These are phyloP conservation scores for Myioborus miniatus DNA, from an alignment of 2,797 vertebrate genomes.

Conservation along the genomic window DNA sequence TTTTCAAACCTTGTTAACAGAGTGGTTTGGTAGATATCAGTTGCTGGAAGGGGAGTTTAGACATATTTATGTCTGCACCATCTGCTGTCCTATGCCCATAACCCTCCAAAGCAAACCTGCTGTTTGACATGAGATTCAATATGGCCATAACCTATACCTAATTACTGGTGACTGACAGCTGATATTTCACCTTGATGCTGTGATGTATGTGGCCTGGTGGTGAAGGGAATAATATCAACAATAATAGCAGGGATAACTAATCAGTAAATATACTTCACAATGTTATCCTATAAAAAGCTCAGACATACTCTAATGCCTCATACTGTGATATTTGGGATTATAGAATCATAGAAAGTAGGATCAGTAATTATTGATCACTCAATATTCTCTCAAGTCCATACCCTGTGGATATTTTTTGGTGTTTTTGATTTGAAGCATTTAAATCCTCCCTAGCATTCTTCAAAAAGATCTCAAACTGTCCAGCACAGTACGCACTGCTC, in stretches of 20 bases:
- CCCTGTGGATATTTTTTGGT: neutral
- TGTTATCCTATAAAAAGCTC: neutral
- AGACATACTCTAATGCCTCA: neutral
- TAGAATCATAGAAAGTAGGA: neutral
- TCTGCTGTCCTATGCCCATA: neutral
- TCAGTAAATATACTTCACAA: neutral
- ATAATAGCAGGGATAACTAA: neutral
- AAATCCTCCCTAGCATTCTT: neutral
- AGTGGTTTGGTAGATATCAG: neutral
- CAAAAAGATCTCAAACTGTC: neutral
- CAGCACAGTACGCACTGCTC: constrained; percentile 19
- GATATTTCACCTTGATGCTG: neutral
- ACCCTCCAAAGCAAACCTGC: neutral
- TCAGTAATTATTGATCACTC: neutral
- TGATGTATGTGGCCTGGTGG: neutral
- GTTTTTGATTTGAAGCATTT: neutral
- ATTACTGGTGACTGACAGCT: neutral
- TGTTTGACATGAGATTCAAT: neutral
- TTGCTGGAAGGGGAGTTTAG: neutral
- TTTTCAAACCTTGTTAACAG: neutral
- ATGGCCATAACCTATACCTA: neutral
- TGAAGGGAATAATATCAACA: neutral
- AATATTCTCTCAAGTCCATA: neutral
- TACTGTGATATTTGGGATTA: neutral
- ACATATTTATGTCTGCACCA: neutral